Conservation (phyloP, 2,797 vertebrate genomes). For the Sitta carolinensis region DNA sequence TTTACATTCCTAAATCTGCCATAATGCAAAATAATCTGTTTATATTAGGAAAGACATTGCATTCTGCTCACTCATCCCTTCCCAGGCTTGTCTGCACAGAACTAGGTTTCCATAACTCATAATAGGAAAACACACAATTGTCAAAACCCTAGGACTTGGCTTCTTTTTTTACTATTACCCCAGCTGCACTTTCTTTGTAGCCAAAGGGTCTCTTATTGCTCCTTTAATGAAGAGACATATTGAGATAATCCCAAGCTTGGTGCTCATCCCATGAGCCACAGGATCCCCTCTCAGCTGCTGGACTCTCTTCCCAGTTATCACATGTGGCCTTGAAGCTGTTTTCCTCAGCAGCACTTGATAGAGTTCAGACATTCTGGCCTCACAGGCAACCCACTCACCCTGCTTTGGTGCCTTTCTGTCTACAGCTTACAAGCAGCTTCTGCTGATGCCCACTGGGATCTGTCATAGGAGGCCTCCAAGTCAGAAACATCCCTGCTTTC, state of each 20-base stretch:
- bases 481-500: background rate
- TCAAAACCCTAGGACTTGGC: background rate
- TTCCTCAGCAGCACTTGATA: background rate
- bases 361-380: background rate
- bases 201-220: background rate
- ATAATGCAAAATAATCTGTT: slow-evolving; percentile 66
- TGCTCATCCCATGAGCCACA: background rate
- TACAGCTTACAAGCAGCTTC: background rate
- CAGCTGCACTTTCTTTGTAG: background rate
- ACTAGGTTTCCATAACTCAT: slow-evolving; percentile 15
- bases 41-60: slow-evolving; percentile 59
- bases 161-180: background rate
- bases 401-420: background rate
- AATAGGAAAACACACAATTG: background rate
- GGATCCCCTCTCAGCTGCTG: background rate
- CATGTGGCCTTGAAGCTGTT: background rate
- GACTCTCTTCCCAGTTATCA: background rate
- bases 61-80: slow-evolving; percentile 58
- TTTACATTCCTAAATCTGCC: slow-evolving; percentile 54
- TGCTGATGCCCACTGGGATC: background rate
- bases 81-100: slow-evolving; percentile 51
- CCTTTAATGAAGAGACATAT: background rate
- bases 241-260: background rate
- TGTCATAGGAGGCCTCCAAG: background rate
- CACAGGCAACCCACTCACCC: background rate